Conservation (phyloP, 2,888 invertebrate genomes). For the Synanthedon formicaeformis region DNA sequence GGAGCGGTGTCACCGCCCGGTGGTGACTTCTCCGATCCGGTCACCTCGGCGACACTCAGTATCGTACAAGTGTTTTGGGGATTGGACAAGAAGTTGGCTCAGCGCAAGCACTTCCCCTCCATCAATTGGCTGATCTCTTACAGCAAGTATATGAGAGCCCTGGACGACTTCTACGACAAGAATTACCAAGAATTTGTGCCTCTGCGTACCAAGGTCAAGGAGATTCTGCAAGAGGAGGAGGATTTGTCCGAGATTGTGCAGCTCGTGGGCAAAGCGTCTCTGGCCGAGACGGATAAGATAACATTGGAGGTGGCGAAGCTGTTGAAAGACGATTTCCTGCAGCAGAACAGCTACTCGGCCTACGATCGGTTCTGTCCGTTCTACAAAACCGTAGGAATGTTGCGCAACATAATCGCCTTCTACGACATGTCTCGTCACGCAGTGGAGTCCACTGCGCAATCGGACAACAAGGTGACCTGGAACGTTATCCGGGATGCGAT, state of each 20-base stretch:
- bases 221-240: constrained; percentile 98
- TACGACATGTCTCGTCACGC: constrained; percentile 98
- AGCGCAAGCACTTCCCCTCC: constrained; percentile 99
- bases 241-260: constrained; percentile 99
- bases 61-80: constrained; percentile 99
- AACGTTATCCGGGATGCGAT: constrained; percentile 96
- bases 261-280: constrained; percentile 97
- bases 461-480: constrained; percentile 98
- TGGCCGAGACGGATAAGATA: constrained; percentile 99
- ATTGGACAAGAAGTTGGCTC: constrained; percentile 97
- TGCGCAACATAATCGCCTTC: constrained; percentile 97
- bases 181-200: constrained; percentile 97
- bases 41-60: constrained; percentile 97
- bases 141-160: constrained; percentile 97
- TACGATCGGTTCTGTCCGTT: constrained; percentile 99
- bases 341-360: constrained; percentile 95
- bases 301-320: constrained; percentile 98
- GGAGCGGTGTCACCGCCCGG: constrained; percentile 99
- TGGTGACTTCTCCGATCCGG: constrained; percentile 99
- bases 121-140: constrained; percentile 99
- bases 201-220: constrained; percentile 93
- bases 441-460: constrained; percentile 97
- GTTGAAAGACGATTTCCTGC: constrained; percentile 98
- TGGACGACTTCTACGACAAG: constrained; percentile 99
- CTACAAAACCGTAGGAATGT: constrained; percentile 99